Conservation (phyloP, 2,113 vertebrate genomes). For the Pseudorhombus dupliciocellatus region DNA sequence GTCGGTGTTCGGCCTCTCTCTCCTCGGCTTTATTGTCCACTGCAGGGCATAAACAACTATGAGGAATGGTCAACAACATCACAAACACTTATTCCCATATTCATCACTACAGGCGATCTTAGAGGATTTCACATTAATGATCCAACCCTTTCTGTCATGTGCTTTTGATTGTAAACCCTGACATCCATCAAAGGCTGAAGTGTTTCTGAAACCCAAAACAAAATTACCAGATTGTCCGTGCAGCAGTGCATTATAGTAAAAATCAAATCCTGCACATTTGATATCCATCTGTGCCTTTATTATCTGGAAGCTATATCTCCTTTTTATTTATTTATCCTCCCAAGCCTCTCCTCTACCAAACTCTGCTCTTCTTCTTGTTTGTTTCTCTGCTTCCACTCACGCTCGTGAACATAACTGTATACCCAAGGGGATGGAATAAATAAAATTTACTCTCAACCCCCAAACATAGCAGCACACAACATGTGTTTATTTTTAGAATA, state of each 20-base stretch:
- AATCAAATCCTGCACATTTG: not conserved
- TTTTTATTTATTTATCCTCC: no score
- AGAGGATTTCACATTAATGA: slow-evolving; percentile 5
- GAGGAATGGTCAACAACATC: slow-evolving; percentile 1
- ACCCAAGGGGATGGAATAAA: no score
- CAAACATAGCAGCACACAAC: no score
- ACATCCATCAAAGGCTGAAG: no score
- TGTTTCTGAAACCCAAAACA: not conserved
- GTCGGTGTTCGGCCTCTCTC: not conserved
- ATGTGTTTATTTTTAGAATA: no score
- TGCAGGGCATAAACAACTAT: not conserved
- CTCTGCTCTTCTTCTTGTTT: no score
- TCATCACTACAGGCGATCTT: not conserved
- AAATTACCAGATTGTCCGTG: not conserved
- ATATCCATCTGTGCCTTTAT: not conserved
- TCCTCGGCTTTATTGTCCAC: not conserved
- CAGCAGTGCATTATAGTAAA: not conserved
- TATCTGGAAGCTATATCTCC: not conserved
- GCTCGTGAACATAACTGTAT: no score
- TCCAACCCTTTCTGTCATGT: no score
- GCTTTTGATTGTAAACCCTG: no score
- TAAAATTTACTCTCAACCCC: no score
- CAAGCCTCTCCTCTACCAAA: no score
- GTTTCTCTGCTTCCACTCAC: no score
- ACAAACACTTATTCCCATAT: not conserved